These are phyloP conservation scores for Phylloscopus trochilus DNA, from an alignment of 2,113 vertebrate species.

Conservation along the genomic window DNA sequence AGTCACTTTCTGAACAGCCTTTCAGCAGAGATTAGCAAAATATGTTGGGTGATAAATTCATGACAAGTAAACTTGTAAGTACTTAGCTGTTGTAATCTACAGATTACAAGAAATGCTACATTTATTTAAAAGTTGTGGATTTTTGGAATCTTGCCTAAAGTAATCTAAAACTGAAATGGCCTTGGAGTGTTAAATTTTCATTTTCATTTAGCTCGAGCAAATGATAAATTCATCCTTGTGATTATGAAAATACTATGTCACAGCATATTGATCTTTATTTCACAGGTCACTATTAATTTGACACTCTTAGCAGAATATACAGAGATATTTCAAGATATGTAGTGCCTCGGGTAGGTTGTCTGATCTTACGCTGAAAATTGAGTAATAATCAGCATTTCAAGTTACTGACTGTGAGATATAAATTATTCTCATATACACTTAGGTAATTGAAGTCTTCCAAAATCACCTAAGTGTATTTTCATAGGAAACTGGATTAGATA, in stretches of 20 bases:
- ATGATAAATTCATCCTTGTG: constrained; percentile 44
- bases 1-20: not conserved
- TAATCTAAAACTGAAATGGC: constrained; percentile 32
- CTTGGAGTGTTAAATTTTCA: constrained; percentile 45
- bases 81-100: not conserved
- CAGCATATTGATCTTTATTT: constrained; percentile 44
- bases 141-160: constrained; percentile 56
- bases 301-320: constrained; percentile 54
- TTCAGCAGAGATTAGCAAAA: not conserved
- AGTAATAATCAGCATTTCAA: constrained; percentile 64
- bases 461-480: constrained; percentile 61
- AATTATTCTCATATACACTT: constrained; percentile 71
- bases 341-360: constrained; percentile 13
- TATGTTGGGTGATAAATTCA: not conserved
- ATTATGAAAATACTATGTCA: constrained; percentile 58
- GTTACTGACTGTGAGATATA: constrained; percentile 58
- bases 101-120: not conserved
- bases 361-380: constrained; percentile 62
- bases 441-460: constrained; percentile 69
- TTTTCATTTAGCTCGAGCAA: constrained; percentile 63
- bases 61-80: not conserved
- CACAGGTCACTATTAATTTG: constrained; percentile 43
- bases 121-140: not conserved
- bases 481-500: constrained; percentile 64
- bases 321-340: constrained; percentile 50